A percentile compares a stretch with the other conserved stretches of the same genome.
phyloP scores from a whole-genome alignment of 2,797 vertebrate genomes.

The Dromococcyx pavoninus region DNA sequence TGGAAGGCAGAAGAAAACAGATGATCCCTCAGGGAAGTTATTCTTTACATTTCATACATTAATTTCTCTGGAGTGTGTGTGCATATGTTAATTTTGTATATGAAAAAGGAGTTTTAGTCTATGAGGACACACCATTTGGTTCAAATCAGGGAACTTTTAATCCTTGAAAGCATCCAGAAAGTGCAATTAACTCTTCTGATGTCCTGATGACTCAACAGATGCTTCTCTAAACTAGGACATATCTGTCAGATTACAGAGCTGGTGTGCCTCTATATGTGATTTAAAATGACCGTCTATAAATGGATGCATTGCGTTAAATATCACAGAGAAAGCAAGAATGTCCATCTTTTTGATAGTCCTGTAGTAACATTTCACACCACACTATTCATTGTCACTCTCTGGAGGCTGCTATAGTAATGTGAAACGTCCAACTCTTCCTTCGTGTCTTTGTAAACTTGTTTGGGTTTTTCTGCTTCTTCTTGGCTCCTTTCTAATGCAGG shows the following conservation, averaged over 20 bases:
- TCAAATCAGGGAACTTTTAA: constrained; percentile 42
- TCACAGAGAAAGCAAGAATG: neutral
- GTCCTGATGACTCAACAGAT: constrained; percentile 57
- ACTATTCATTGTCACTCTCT: neutral
- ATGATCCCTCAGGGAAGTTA: constrained; percentile 7
- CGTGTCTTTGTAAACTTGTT: neutral
- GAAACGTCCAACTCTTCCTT: neutral
- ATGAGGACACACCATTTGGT: constrained; percentile 25
- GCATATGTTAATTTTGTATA: constrained; percentile 25
- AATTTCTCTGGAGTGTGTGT: neutral
- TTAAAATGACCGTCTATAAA: neutral
- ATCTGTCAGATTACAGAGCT: constrained; percentile 30
- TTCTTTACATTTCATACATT: neutral
- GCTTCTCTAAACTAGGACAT: constrained; percentile 34
- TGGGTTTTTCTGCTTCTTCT: neutral
- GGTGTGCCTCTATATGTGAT: neutral
- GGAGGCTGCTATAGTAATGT: neutral
- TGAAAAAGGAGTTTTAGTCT: constrained; percentile 12
- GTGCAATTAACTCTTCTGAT: constrained; percentile 45
- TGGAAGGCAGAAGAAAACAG: neutral
- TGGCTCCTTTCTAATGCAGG: neutral
- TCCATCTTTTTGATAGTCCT: neutral
- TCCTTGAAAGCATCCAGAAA: constrained; percentile 43
- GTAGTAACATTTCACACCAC: neutral
- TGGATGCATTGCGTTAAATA: neutral